A percentile compares a stretch with the other conserved stretches of the same genome.
phyloP scores from a whole-genome alignment of 1,140 invertebrate genomes.

The Drosophila biarmipes region DNA sequence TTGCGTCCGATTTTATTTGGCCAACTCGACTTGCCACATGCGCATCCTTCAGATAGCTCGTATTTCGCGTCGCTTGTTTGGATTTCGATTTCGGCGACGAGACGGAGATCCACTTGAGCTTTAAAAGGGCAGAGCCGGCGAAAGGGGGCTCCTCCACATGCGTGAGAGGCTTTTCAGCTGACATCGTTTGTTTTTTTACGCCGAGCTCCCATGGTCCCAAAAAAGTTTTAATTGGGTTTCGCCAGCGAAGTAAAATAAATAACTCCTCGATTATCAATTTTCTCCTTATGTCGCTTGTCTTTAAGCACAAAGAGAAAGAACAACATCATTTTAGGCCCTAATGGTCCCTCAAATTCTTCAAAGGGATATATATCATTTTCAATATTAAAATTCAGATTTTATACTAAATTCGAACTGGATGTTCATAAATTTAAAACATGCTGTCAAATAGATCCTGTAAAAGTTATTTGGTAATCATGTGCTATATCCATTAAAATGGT shows the following conservation, averaged over 20 bases:
- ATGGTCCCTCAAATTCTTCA: neutral
- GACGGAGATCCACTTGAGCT: constrained; percentile 48
- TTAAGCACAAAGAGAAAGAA: constrained; percentile 30
- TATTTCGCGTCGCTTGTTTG: constrained; percentile 65
- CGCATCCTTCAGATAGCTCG: constrained; percentile 74
- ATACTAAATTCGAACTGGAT: too few relatives aligned
- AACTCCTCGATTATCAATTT: constrained; percentile 54
- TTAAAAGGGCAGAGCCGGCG: neutral
- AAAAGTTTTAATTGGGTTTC: constrained; percentile 63
- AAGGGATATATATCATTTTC: too few relatives aligned
- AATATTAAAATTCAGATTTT: neutral
- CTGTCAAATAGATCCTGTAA: too few relatives aligned
- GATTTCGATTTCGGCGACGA: constrained; percentile 59
- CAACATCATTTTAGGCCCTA: neutral
- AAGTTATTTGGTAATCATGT: too few relatives aligned
- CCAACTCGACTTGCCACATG: constrained; percentile 51
- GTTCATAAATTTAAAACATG: too few relatives aligned
- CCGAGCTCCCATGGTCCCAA: constrained; percentile 18
- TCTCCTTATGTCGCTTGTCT: neutral
- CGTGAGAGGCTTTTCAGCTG: constrained; percentile 70
- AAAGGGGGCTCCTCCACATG: constrained; percentile 17
- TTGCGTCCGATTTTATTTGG: constrained; percentile 65
- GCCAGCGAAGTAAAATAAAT: constrained; percentile 37
- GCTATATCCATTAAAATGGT: too few relatives aligned
- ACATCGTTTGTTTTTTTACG: constrained; percentile 48